Conservation (phyloP, 2,797 vertebrate genomes). For the Anas acuta region DNA sequence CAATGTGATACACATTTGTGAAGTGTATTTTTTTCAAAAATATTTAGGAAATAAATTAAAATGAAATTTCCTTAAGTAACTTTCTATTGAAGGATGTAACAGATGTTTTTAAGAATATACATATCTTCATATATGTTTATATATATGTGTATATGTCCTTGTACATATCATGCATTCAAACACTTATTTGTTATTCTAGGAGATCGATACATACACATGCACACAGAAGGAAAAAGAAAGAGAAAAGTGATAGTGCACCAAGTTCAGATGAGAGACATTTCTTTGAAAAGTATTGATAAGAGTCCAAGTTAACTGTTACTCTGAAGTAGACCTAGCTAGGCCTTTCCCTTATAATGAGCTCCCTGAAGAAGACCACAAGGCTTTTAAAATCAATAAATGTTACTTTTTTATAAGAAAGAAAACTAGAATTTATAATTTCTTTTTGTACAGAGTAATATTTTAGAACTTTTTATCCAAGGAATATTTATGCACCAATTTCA, state of each 20-base stretch:
- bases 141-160: too few relatives aligned
- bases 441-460: neutral
- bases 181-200: neutral
- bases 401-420: neutral
- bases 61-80: neutral
- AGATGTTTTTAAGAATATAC: neutral
- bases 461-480: neutral
- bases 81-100: neutral
- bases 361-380: neutral
- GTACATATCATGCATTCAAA: neutral
- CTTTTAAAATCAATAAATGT: neutral
- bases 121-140: neutral
- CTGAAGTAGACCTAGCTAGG: slow-evolving; percentile 1
- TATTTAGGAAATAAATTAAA: neutral
- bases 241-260: neutral
- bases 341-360: neutral
- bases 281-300: neutral
- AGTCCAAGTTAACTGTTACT: neutral
- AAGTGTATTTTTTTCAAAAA: neutral
- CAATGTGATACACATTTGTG: neutral
- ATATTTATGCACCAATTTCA: neutral
- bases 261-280: neutral
- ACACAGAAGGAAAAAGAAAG: neutral
- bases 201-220: neutral
- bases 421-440: neutral